phyloP scores from a whole-genome alignment of 2,797 vertebrate genomes.

The Ciconia nigra region DNA sequence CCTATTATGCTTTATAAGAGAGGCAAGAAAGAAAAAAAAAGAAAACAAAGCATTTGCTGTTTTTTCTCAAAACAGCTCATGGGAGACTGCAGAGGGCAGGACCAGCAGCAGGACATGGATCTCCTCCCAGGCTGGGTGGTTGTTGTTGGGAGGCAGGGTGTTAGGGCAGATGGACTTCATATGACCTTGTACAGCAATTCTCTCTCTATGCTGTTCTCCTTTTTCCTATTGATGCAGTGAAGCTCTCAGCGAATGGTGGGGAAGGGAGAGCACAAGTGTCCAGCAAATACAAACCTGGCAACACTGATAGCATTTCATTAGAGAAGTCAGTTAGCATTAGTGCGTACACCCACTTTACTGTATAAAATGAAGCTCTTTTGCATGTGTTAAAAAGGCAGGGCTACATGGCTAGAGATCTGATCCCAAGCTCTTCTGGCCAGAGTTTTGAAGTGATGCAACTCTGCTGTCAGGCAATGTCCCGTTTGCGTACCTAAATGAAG shows the following conservation, averaged over 20 bases:
- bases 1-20: background rate
- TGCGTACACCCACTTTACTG: no score
- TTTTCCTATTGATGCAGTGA: background rate
- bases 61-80: background rate
- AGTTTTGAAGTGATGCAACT: background rate
- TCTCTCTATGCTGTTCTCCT: background rate
- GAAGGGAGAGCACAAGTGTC: background rate
- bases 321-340: background rate
- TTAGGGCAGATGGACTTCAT: background rate
- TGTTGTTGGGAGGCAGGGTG: background rate
- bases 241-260: background rate
- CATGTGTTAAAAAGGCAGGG: background rate
- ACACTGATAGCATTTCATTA: background rate
- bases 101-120: background rate
- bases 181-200: no score
- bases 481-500: background rate
- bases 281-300: background rate
- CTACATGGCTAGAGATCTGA: background rate
- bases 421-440: background rate
- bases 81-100: background rate
- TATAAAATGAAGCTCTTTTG: background rate
- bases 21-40: background rate
- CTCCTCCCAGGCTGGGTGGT: background rate
- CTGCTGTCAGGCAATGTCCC: background rate
- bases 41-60: fast-evolving